phyloP scores from a whole-genome alignment of 2,113 vertebrate genomes.

The Gracilinanus agilis region DNA sequence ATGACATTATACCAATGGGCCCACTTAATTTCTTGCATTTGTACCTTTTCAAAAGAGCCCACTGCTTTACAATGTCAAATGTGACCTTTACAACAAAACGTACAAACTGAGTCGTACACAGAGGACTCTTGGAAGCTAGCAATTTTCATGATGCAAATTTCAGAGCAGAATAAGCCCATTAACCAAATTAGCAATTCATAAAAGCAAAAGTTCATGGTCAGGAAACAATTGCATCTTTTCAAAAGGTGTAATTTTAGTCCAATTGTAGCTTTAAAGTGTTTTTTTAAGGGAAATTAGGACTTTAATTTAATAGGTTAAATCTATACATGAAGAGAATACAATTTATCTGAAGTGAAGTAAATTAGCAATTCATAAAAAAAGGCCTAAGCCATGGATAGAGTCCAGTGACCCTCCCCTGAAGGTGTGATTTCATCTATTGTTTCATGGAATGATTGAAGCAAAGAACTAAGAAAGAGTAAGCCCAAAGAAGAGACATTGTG shows the following conservation, averaged over 20 bases:
- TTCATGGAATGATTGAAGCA: rapidly evolving
- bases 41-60: constrained; percentile 75
- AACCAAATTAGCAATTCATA: constrained; percentile 83
- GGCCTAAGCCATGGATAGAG: not conserved
- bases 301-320: constrained; percentile 76
- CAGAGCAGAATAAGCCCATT: constrained; percentile 80
- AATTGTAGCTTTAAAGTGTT: constrained; percentile 56
- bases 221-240: constrained; percentile 76
- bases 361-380: constrained; percentile 56
- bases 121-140: constrained; percentile 72
- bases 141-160: constrained; percentile 82
- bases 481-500: not conserved
- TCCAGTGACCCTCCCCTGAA: not conserved
- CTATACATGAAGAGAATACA: constrained; percentile 59
- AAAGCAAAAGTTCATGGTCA: constrained; percentile 79
- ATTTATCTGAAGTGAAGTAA: constrained; percentile 57
- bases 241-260: constrained; percentile 74
- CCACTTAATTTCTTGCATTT: constrained; percentile 59
- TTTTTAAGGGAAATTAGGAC: constrained; percentile 50
- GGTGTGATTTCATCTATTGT: constrained; percentile 11
- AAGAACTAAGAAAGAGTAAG: not conserved
- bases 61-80: constrained; percentile 62
- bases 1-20: constrained; percentile 50
- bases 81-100: constrained; percentile 73
- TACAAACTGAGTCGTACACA: constrained; percentile 56